These are phyloP conservation scores for Euphonia xanthogaster DNA, from an alignment of 2,797 vertebrate genomes.

Conservation along the genomic window DNA sequence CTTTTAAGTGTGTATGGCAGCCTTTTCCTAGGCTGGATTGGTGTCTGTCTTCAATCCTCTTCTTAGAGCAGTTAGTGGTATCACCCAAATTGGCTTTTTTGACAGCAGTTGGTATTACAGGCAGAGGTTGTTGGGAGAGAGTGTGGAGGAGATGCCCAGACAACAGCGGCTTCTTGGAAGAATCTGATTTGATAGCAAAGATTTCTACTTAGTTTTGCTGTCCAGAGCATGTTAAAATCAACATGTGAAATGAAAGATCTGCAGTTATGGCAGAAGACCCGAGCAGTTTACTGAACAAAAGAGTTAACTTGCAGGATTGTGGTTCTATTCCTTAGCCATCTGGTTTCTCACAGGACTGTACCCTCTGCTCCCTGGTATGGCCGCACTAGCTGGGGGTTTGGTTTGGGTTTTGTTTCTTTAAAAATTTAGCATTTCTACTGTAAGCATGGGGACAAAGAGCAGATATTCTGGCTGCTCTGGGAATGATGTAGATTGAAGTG, in stretches of 20 bases:
- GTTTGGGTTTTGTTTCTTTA: background rate
- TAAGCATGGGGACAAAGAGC: background rate
- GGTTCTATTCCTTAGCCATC: background rate
- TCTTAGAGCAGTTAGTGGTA: background rate
- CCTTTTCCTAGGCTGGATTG: background rate
- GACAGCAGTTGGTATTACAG: background rate
- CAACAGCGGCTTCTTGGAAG: background rate
- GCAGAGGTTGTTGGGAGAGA: background rate
- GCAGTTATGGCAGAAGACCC: background rate
- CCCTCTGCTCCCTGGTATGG: background rate
- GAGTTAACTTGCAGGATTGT: background rate
- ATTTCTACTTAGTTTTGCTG: background rate
- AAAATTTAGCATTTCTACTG: background rate
- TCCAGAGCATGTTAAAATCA: background rate
- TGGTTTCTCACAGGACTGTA: background rate
- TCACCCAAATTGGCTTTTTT: background rate
- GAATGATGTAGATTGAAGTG: background rate
- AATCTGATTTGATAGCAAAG: background rate
- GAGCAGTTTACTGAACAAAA: background rate
- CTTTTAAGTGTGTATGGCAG: accelerated
- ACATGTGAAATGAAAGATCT: background rate
- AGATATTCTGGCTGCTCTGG: background rate
- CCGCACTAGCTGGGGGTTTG: background rate
- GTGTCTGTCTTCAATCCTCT: background rate
- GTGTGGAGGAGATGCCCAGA: accelerated